Evolutionary conservation across 2,797 vertebrate species (phyloP).

Genomic region (Champsocephalus gunnari): DNA sequence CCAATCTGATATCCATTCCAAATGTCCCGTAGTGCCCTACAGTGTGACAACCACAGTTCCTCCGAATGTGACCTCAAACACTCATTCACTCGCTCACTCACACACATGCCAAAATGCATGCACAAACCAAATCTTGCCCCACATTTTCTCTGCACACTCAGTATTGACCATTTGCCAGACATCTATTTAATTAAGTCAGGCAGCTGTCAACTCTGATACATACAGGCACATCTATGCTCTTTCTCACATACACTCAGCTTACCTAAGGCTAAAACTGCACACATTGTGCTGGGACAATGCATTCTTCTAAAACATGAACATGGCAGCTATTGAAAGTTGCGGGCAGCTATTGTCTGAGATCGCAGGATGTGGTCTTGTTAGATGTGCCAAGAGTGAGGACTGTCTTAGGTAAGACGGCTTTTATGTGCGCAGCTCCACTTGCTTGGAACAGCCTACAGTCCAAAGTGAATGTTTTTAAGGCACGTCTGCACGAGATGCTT

Average conservation of each 20-base stretch:
- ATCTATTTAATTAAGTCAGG: conserved; percentile 66
- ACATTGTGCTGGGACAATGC: background rate
- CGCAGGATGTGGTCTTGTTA: too few relatives aligned
- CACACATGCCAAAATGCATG: conserved; percentile 22
- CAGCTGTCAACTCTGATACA: conserved; percentile 60
- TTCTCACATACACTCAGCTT: conserved; percentile 31
- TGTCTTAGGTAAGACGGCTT: too few relatives aligned
- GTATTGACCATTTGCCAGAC: conserved; percentile 64
- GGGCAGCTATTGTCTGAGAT: too few relatives aligned
- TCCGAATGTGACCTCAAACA: conserved; percentile 22
- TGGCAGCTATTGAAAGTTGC: too few relatives aligned
- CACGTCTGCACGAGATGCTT: too few relatives aligned
- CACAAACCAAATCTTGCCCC: conserved; percentile 54
- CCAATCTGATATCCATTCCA: conserved; percentile 48
- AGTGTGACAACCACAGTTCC: conserved; percentile 38
- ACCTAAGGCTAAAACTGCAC: conserved; percentile 25
- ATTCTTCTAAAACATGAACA: background rate
- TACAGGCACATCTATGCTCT: conserved; percentile 21
- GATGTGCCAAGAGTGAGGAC: too few relatives aligned
- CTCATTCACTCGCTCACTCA: background rate
- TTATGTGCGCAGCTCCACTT: too few relatives aligned
- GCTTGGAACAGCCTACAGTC: too few relatives aligned
- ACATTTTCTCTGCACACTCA: conserved; percentile 56
- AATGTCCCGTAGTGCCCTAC: conserved; percentile 49
- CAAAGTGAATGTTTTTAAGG: too few relatives aligned